Base-by-base conservation (phyloP, 2,797 vertebrate species). In the Anabacerthia variegaticeps region DNA sequence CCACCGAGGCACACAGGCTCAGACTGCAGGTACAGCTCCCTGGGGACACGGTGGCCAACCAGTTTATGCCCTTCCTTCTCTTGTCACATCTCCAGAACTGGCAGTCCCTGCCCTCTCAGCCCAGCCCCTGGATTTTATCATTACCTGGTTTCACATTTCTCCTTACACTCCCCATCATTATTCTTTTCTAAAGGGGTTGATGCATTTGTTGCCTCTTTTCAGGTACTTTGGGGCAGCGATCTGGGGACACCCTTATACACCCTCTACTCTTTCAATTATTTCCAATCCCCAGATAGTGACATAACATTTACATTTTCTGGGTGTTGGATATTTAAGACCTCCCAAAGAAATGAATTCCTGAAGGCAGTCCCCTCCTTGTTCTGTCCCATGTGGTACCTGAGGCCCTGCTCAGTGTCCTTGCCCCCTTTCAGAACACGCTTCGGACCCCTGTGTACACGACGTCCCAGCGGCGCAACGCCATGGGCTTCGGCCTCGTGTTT, bases 361-460 rank as follows among this genome's bases (percentile, higher is more conserved):
- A 18, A 30, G 85, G 1, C 34, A 49, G 5, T 3, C 5, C 23
- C 19, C 20, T 6, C 34, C 44, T 7, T 37, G 52, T n/a, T 13
- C 27, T 18, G 37, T 5, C 17, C 11, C 22, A 0, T 0, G 13
- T 0, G 14, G 52, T 8, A 12, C 54, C 52, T 23, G 13, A 9
- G 8, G 56, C 81, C 2, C 51, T 21, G 14, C 65, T 80, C 27
- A 7, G 8, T 30, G 66, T 23, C 44, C 5, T 22, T 7, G 55
- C 28, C 46, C 37, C 55, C 62, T 66, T 39, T 2, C 83, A 99
- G 99, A 99, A 99, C 85, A 99, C 99, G 0, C 97, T 99, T 58
- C 98, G 98, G 96, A 99, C 99, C 0, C 99, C 99, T 0, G 99
- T 99, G 86, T 99, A 99, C 97, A 99, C 99, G 4, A 99, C 99